A percentile compares a stretch with the other conserved stretches of the same genome.
Conservation (phyloP, 2,888 invertebrate species). For the Embidobia sp. region DNA sequence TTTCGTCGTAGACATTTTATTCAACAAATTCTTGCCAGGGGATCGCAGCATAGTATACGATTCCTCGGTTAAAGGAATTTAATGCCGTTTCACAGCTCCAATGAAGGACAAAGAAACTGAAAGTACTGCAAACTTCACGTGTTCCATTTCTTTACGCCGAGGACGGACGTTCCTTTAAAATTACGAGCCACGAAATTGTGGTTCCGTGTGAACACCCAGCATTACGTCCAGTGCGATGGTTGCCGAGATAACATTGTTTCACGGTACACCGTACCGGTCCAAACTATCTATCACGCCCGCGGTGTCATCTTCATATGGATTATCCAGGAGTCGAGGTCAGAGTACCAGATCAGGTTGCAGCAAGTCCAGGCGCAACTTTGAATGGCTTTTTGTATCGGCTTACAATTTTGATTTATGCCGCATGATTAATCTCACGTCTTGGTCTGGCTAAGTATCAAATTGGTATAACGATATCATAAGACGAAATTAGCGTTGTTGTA, state of each 20-base stretch:
- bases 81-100: neutral
- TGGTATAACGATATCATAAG: too few relatives aligned
- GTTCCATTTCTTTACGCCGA: slow-evolving; percentile 12
- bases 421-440: slow-evolving; percentile 22
- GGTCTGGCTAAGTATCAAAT: too few relatives aligned
- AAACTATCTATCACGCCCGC: slow-evolving; percentile 58
- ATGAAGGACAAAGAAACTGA: slow-evolving; percentile 28
- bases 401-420: slow-evolving; percentile 55
- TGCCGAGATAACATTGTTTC: slow-evolving; percentile 71
- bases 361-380: slow-evolving; percentile 17
- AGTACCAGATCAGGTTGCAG: slow-evolving; percentile 53
- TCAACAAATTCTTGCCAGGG: too few relatives aligned
- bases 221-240: slow-evolving; percentile 65
- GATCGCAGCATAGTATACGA: too few relatives aligned
- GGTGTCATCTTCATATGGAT: slow-evolving; percentile 70
- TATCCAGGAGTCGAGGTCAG: slow-evolving; percentile 59
- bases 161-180: slow-evolving; percentile 23
- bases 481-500: too few relatives aligned
- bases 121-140: slow-evolving; percentile 21
- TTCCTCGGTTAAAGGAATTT: too few relatives aligned
- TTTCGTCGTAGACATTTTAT: too few relatives aligned
- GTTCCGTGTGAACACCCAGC: slow-evolving; percentile 71
- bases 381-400: slow-evolving; percentile 62
- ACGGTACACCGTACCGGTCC: slow-evolving; percentile 41
- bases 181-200: slow-evolving; percentile 67